A percentile compares a stretch with the other conserved stretches of the same genome.
Conservation (phyloP, 2,888 invertebrate species). For the Heliconius hortense region DNA sequence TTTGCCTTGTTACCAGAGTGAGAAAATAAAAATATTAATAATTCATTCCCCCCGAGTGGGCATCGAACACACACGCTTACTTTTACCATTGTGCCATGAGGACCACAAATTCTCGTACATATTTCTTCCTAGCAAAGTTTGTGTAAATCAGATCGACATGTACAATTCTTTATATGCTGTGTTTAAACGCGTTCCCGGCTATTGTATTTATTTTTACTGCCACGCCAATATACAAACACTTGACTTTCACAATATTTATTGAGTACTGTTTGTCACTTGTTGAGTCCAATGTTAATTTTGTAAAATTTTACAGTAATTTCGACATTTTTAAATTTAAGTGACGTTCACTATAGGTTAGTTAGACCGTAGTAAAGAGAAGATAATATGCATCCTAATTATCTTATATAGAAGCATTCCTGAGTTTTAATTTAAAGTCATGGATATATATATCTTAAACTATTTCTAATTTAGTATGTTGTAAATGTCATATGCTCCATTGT, state of each 20-base stretch:
- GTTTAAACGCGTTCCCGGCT: slow-evolving; percentile 56
- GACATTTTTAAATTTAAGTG: too few relatives aligned
- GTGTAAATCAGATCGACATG: slow-evolving; percentile 56
- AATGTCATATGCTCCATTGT: background rate
- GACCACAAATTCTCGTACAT: background rate
- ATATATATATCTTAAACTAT: background rate
- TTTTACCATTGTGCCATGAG: too few relatives aligned
- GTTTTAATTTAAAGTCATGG: too few relatives aligned
- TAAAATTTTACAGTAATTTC: background rate
- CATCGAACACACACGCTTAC: too few relatives aligned
- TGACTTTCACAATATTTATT: slow-evolving; percentile 56
- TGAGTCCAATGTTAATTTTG: slow-evolving; percentile 40
- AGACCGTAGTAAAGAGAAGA: too few relatives aligned
- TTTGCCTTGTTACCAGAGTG: too few relatives aligned
- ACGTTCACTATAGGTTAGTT: too few relatives aligned
- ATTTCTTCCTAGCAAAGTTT: slow-evolving; percentile 57
- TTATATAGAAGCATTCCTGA: too few relatives aligned
- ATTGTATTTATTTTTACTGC: slow-evolving; percentile 66
- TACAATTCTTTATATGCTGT: slow-evolving; percentile 48
- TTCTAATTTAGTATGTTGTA: background rate
- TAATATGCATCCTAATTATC: too few relatives aligned
- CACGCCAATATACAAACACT: slow-evolving; percentile 60
- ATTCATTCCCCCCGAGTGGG: too few relatives aligned
- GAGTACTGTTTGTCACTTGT: slow-evolving; percentile 53
- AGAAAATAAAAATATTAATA: too few relatives aligned